phyloP scores from a whole-genome alignment of 2,113 vertebrate genomes.

The Pelecanus crispus region DNA sequence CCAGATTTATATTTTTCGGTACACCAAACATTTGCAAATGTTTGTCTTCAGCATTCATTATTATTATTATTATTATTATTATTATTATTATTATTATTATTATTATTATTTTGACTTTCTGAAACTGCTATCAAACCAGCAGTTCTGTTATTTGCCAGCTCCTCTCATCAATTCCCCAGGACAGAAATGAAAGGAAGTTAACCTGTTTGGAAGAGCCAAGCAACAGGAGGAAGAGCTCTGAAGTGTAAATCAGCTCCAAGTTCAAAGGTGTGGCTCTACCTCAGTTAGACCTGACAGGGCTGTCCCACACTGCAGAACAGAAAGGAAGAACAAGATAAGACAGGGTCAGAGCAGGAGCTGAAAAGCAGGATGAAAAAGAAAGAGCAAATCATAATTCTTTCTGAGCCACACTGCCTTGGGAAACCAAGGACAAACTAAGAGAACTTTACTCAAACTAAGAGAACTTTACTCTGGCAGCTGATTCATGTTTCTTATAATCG shows the following conservation, averaged over 20 bases:
- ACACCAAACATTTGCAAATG: rapidly evolving
- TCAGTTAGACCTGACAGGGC: not conserved
- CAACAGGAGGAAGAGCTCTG: not conserved
- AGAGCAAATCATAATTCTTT: not conserved
- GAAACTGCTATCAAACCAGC: not conserved
- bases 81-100: not conserved
- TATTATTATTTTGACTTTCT: not conserved
- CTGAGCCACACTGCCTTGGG: not conserved
- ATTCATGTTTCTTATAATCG: not conserved
- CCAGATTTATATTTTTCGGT: not conserved
- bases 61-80: not conserved
- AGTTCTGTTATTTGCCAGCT: not conserved
- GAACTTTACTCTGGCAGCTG: not conserved
- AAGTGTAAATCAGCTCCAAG: not conserved
- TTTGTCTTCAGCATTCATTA: not conserved
- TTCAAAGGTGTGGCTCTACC: not conserved
- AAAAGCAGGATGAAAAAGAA: not conserved
- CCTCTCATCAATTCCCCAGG: not conserved
- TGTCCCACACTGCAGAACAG: not conserved
- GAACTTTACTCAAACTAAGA: not conserved
- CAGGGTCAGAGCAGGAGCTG: not conserved
- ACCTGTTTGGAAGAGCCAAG: not conserved
- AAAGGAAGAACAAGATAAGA: not conserved
- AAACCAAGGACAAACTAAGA: not conserved
- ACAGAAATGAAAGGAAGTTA: not conserved